Base-by-base conservation (phyloP, 2,888 invertebrate genomes). In the Muschampia plurimacula region DNA sequence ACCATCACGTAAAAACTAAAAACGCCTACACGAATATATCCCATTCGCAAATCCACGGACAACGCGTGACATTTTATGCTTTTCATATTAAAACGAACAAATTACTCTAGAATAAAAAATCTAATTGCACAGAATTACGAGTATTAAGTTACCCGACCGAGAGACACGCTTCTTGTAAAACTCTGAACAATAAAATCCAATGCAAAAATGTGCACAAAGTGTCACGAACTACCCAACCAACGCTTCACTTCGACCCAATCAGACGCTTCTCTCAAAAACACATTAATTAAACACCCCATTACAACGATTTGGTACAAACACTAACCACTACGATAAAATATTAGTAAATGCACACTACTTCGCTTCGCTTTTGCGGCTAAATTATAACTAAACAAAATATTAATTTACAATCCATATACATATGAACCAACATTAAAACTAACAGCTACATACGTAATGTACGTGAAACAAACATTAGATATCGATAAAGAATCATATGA, bases 341-440 rank as follows among this genome's bases (percentile, higher is more conserved):
- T 93, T 93, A 93, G 94, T 93, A 93, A 94, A 94, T 93, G 94
- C 94, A 93, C 89, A 83, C 90, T 92, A 91, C 88, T 22, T 89
- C 86, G 83, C 87, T 83, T 81, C 55, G 22, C 84, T 83, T 78
- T 79, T 76, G 80, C 85, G 83, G 86, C 86, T 84, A 84, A 86
- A 79, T 80, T 62, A 72, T 62, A 79, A 83, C 78, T 74, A 77
- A 78, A 76, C 77, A 79, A 79, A 82, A 77, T 76, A 81, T 81
- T 79, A 88, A 88, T 88, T 85, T 89, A 84, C 91, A 92, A 92
- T 88, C 87, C 84, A 87, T 87, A 88, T 88, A 90, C 87, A 88
- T 77, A 77, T 80, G 22, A 55, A 10, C 22, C 3, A 79, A 77
- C 74, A 76, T 66, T 75, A 77, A 80, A 81, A 75, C 69, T 80